Evolutionary conservation across 2,888 invertebrate genomes (phyloP).

Genomic region (Melangyna quadrimaculata): DNA sequence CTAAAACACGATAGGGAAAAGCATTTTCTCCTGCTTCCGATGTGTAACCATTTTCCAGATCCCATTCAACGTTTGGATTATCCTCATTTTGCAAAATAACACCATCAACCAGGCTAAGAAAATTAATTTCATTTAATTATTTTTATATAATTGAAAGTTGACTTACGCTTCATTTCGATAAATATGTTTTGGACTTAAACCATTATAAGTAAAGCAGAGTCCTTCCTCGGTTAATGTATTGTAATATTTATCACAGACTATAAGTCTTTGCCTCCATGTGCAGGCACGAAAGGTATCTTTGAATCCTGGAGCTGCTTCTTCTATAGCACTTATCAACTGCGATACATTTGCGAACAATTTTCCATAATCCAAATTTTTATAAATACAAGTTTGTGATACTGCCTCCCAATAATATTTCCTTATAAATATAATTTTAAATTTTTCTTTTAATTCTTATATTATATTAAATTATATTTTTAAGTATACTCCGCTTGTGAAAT

Average conservation of each 20-base stretch:
- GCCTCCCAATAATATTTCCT: constrained; percentile 75
- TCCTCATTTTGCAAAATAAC: not conserved
- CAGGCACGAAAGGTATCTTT: not conserved
- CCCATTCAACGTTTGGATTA: constrained; percentile 7
- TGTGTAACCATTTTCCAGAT: constrained; percentile 5
- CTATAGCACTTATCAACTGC: not conserved
- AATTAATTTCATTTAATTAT: not conserved
- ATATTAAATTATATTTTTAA: not conserved
- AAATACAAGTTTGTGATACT: constrained; percentile 76
- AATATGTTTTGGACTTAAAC: constrained; percentile 5
- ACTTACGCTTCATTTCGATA: constrained; percentile 20
- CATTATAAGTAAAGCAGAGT: constrained; percentile 28
- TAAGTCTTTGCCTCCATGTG: not conserved
- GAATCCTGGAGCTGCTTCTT: not conserved
- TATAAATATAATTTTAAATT: not conserved
- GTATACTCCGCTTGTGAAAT: not conserved
- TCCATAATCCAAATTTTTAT: constrained; percentile 47
- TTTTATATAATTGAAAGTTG: not conserved
- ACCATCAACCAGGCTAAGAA: not conserved
- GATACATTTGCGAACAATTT: not conserved
- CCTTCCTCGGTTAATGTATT: constrained; percentile 27
- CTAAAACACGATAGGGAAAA: constrained; percentile 12
- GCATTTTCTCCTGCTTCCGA: not conserved
- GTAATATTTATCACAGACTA: constrained; percentile 8
- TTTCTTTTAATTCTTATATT: not conserved